A percentile compares a stretch with the other conserved stretches of the same genome.
phyloP scores from a whole-genome alignment of 2,888 invertebrate genomes.

The Drosophila niveifrons region DNA sequence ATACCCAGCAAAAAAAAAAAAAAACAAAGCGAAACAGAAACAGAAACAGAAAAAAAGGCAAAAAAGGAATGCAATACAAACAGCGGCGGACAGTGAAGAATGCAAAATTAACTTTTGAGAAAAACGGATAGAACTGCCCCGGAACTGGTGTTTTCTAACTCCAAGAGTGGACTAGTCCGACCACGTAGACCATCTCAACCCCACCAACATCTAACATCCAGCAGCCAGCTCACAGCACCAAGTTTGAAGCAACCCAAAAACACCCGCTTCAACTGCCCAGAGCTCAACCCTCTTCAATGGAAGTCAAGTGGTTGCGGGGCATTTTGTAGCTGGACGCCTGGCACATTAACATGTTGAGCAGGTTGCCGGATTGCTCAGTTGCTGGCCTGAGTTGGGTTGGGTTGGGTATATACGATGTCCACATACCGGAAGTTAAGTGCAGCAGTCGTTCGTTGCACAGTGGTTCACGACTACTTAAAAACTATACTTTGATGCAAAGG shows the following conservation, averaged over 20 bases:
- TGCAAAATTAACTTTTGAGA: conserved; percentile 65
- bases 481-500: too few species aligned
- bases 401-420: conserved; percentile 11
- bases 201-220: not conserved
- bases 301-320: conserved; percentile 51
- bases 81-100: conserved; percentile 49
- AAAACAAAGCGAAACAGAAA: not conserved
- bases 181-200: conserved; percentile 31
- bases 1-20: not conserved
- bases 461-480: conserved; percentile 12
- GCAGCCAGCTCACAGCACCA: not conserved
- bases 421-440: conserved; percentile 61
- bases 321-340: conserved; percentile 36
- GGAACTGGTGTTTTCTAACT: conserved; percentile 30
- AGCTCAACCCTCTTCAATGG: conserved; percentile 25
- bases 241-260: not conserved
- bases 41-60: conserved; percentile 9
- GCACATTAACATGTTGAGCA: conserved; percentile 74
- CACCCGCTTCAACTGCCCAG: not conserved
- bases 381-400: conserved; percentile 9
- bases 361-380: conserved; percentile 53
- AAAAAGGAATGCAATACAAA: conserved; percentile 26
- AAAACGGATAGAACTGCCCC: conserved; percentile 19
- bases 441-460: conserved; percentile 45
- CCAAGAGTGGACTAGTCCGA: conserved; percentile 11